These are phyloP conservation scores for Tenthredo scrophulariae DNA, from an alignment of 2,888 invertebrate species.

Conservation along the genomic window DNA sequence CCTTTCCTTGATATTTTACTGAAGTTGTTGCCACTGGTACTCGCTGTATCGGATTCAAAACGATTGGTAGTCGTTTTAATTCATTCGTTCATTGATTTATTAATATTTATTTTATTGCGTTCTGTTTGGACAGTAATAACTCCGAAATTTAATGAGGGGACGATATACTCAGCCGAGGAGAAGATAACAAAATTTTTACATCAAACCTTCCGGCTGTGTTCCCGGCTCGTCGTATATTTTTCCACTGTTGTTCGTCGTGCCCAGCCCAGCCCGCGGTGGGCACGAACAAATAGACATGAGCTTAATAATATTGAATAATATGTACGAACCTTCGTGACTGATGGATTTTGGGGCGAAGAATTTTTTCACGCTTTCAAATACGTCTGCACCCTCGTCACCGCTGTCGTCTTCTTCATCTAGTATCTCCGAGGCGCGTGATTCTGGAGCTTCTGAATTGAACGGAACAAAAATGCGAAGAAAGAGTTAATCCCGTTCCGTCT, in stretches of 20 bases:
- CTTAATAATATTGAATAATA: constrained; percentile 20
- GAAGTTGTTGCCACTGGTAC: constrained; percentile 12
- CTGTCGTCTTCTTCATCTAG: constrained; percentile 59
- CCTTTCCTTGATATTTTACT: constrained; percentile 49
- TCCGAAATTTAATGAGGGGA: neutral
- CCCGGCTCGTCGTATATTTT: neutral
- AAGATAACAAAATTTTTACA: neutral
- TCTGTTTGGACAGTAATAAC: neutral
- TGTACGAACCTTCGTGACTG: constrained; percentile 37
- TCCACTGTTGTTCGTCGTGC: neutral
- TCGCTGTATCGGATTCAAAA: neutral
- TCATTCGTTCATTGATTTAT: neutral
- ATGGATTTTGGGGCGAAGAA: constrained; percentile 59
- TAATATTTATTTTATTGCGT: neutral
- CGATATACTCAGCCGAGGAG: neutral
- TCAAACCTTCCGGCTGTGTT: neutral
- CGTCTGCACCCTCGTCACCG: constrained; percentile 64
- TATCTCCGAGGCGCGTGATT: constrained; percentile 7
- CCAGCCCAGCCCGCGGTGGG: neutral
- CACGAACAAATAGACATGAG: neutral
- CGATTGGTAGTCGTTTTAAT: neutral
- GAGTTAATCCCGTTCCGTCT: too few species aligned
- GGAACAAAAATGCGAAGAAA: neutral
- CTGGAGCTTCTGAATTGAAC: constrained; percentile 51
- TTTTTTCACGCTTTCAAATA: constrained; percentile 71